Base-by-base conservation (phyloP, 92 coral and sea anemone species). In the Ricordea florida region DNA sequence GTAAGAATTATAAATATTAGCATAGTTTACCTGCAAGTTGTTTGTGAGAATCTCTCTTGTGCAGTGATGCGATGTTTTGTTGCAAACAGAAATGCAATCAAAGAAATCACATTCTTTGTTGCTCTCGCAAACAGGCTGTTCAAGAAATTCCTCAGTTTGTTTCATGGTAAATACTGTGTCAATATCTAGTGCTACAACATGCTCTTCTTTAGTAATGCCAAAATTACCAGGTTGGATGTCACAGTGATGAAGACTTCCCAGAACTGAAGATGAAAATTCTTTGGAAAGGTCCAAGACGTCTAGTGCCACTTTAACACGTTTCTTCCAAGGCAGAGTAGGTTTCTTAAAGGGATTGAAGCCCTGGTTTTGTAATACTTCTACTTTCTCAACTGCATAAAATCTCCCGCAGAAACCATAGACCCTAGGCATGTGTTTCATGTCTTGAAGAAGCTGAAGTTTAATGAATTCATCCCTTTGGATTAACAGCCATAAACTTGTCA, bases 151-250 rank as follows among this genome's bases (percentile, higher is more conserved):
- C 42, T 64, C 37, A 74, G 84, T 87, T 70, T 88, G 90, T 30
- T 78, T 61, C 18, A 45, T 45, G 4, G 85, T 74, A 32, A 85
- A 96, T 38, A 92, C 83, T 22, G 90, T 76, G 52, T 96, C 99
- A 0, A 96, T 57, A 67, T 96, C 99, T 8, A 89, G 57, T 17
- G 89, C 87, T 13, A 92, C 81, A 16, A 96, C 86, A 51, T 50
- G 44, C 46, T 76, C 78, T 37, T 80, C 78, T 45, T 64, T 61
- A 30, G 77, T 68, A 33, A 96, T 24, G 7, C 99, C 99, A 76
- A 96, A 89, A 83, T 96, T 96, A 7, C 85, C 83, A 3, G 99
- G 89, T 63, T 96, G 99, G 15, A 96, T 71, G 41, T 96, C 99
- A 44, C 99, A 96, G 69, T 88, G 99, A 23, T 87, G 63, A 32